Evolutionary conservation across 2,888 invertebrate genomes (phyloP), one percentile per base, ranked within the genome.

Genomic region (Spodoptera exigua): DNA sequence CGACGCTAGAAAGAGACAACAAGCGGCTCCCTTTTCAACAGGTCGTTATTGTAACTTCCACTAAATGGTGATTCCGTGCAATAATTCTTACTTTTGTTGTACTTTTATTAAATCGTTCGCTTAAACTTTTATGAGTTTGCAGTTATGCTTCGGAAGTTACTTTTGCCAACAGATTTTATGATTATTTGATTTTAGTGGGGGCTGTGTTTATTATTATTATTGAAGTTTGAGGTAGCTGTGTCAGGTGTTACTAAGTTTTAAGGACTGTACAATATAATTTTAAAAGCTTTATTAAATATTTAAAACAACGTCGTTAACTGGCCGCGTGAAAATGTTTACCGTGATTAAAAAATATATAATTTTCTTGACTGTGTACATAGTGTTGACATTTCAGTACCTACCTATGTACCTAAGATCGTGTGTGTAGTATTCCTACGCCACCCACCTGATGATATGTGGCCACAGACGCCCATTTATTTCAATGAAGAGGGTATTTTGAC

Each of bases 1-100:
- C 62, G 61, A 73, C 70, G 89, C 64, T 72, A 87, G 90, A 93
- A 81, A 82, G 85, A 83, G 92, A 93, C 85, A 80, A 77, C 82
- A 79, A 70, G 40, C 71, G 79, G 80, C 81, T 79, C 83, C 86
- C 81, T 86, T 91, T 90, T 93, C 93, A 93, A 93, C 93, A 93
- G 93, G 93, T 93, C 93, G 91, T 91, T 92, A 92, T 89, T 90
- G 90, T 89, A 88, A 89, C 88, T 88, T 82, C 85, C 80, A 88
- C 87, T 91, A 88, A 92, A 90, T 90, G 89, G 91, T 89, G 91
- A 89, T 91, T 87, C 82, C 80, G 87, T 88, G 87, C 84, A 87
- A 90, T 91, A 87, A 88, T 91, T 91, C 84, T 81, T 86, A 85
- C 85, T 86, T 86, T 82, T 76, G 78, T 76, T 83, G 79, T 82